Evolutionary conservation across 2,888 invertebrate genomes (phyloP).

Genomic region (Trichopria drosophilae): DNA sequence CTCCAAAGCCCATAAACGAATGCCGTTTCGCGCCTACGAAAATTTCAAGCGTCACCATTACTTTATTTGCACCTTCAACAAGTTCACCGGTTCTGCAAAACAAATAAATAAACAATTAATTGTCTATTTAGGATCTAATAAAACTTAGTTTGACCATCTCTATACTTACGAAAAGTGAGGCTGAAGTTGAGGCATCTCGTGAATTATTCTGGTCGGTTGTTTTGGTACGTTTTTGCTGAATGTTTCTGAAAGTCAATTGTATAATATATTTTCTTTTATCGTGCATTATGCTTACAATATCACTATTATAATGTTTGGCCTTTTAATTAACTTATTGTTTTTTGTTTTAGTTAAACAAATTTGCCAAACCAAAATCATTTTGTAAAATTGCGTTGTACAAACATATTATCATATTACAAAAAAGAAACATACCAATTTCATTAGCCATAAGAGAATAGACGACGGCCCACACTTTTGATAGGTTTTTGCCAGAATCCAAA

Average conservation of each 20-base stretch:
- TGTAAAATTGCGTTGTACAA: background rate
- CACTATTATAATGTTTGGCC: too few relatives aligned
- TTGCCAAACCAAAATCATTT: too few relatives aligned
- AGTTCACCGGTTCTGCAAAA: constrained; percentile 43
- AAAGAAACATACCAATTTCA: constrained; percentile 70
- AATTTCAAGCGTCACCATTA: constrained; percentile 69
- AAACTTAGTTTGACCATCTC: background rate
- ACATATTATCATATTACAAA: background rate
- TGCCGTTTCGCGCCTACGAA: constrained; percentile 64
- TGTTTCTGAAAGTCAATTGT: constrained; percentile 62
- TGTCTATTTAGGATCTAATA: background rate
- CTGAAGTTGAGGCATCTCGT: constrained; percentile 79
- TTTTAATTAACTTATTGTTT: too few relatives aligned
- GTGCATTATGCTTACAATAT: too few relatives aligned
- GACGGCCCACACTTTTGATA: constrained; percentile 78
- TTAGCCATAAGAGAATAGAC: constrained; percentile 81
- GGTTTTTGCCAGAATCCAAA: constrained; percentile 76
- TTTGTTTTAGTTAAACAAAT: too few relatives aligned
- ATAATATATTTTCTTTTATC: too few relatives aligned
- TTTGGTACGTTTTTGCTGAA: constrained; percentile 85
- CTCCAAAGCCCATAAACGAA: constrained; percentile 71
- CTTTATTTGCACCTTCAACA: constrained; percentile 40
- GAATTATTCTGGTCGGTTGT: constrained; percentile 83
- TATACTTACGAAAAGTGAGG: constrained; percentile 72
- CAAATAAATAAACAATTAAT: constrained; percentile 10